Conservation (phyloP, 2,113 vertebrate species). For the Passerina amoena region DNA sequence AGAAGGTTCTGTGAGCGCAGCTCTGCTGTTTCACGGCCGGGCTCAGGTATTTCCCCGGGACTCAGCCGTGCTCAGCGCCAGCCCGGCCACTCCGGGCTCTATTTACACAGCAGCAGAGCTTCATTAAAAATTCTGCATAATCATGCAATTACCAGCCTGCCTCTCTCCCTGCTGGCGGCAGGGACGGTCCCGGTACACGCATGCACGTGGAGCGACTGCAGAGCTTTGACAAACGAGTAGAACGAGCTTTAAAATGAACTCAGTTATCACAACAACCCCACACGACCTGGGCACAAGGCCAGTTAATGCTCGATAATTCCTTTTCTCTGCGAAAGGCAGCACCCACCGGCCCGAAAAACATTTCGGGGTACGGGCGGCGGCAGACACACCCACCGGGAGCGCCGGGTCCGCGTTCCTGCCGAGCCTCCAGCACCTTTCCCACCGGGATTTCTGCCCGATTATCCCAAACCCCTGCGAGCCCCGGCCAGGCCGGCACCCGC, state of each 20-base stretch:
- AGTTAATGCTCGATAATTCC: fast-evolving
- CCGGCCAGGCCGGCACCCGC: not conserved
- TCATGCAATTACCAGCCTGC: not conserved
- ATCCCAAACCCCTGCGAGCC: not conserved
- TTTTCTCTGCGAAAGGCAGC: not conserved
- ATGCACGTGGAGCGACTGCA: not conserved
- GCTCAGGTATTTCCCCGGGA: not conserved
- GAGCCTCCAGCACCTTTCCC: not conserved
- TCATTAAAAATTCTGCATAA: constrained; percentile 2
- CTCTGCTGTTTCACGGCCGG: not conserved
- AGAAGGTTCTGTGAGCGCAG: fast-evolving
- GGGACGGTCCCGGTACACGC: fast-evolving
- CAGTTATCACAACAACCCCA: not conserved
- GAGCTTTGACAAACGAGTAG: not conserved
- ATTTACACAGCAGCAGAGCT: not conserved
- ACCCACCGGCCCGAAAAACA: fast-evolving
- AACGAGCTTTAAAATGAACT: not conserved
- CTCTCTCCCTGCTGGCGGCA: not conserved
- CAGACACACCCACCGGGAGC: not conserved
- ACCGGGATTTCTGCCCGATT: too few relatives aligned
- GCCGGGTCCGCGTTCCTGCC: fast-evolving
- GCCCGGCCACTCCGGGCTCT: not conserved
- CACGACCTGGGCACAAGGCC: fast-evolving
- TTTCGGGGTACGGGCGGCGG: not conserved
- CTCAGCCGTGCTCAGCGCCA: not conserved